These are phyloP conservation scores for Galeopsomyia nigrocyanea DNA, from an alignment of 2,888 invertebrate genomes.

Conservation along the genomic window DNA sequence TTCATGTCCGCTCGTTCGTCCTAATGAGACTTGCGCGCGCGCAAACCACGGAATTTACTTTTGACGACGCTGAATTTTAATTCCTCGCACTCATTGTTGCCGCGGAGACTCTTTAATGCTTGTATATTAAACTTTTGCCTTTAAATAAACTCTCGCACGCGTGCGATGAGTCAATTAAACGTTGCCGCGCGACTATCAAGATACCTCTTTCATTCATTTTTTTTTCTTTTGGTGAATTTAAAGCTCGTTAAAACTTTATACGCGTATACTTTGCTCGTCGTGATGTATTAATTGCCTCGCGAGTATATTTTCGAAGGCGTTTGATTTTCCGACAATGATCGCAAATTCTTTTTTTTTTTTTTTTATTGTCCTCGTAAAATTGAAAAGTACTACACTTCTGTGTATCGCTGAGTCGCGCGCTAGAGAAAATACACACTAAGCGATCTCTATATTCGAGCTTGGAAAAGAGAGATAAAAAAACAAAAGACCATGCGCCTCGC, in stretches of 20 bases:
- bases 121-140: slow-evolving; percentile 30
- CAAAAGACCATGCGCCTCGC: too few relatives aligned
- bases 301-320: too few relatives aligned
- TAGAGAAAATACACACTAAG: too few relatives aligned
- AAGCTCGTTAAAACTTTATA: slow-evolving; percentile 4
- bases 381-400: too few relatives aligned
- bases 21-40: slow-evolving; percentile 59
- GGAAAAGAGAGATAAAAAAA: too few relatives aligned
- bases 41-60: slow-evolving; percentile 37
- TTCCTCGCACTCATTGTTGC: slow-evolving; percentile 26
- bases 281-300: too few relatives aligned
- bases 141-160: slow-evolving; percentile 37
- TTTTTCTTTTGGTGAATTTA: slow-evolving; percentile 15
- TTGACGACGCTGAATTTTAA: slow-evolving; percentile 35
- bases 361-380: too few relatives aligned
- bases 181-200: slow-evolving; percentile 35
- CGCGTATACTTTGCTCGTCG: too few relatives aligned
- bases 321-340: too few relatives aligned
- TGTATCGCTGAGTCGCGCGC: too few relatives aligned
- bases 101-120: neutral
- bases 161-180: slow-evolving; percentile 45
- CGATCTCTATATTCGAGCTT: too few relatives aligned
- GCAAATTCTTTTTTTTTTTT: too few relatives aligned
- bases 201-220: neutral
- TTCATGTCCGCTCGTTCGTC: slow-evolving; percentile 61